These are phyloP conservation scores for Tauraco erythrolophus DNA, from an alignment of 2,113 vertebrate genomes.

Conservation along the genomic window DNA sequence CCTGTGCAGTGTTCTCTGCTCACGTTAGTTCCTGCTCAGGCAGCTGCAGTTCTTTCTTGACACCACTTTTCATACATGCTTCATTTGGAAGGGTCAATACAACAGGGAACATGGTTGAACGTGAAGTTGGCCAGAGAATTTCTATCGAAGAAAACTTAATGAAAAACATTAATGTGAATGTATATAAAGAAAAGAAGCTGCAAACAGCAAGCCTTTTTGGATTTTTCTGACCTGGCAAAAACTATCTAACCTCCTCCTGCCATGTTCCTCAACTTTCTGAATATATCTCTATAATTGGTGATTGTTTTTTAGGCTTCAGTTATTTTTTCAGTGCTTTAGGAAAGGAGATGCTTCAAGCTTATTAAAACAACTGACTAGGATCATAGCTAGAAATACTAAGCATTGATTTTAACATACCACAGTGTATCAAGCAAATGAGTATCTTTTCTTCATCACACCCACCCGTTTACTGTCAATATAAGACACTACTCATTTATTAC, in stretches of 20 bases:
- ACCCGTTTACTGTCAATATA: conserved; percentile 16
- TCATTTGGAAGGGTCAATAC: background rate
- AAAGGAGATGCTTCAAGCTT: background rate
- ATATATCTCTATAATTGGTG: background rate
- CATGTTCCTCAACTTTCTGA: background rate
- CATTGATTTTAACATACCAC: conserved; percentile 15
- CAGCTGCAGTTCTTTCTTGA: background rate
- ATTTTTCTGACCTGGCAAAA: background rate
- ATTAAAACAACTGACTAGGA: background rate
- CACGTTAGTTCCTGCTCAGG: background rate
- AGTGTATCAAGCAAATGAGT: background rate
- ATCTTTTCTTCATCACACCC: conserved; percentile 13
- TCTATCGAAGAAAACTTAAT: background rate
- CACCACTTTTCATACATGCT: background rate
- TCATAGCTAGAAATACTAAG: background rate
- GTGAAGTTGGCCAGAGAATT: background rate
- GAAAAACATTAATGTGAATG: background rate
- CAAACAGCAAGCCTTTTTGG: background rate
- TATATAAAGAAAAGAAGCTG: background rate
- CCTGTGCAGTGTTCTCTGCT: background rate
- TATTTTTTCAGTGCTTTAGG: background rate
- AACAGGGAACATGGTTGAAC: background rate
- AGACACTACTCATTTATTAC: conserved; percentile 21
- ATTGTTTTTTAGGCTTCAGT: background rate
- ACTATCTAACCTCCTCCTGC: background rate